A percentile compares a stretch with the other conserved stretches of the same genome.
These are phyloP conservation scores for Dunckerocampus dactyliophorus DNA, from an alignment of 2,113 vertebrate genomes.

Conservation along the genomic window DNA sequence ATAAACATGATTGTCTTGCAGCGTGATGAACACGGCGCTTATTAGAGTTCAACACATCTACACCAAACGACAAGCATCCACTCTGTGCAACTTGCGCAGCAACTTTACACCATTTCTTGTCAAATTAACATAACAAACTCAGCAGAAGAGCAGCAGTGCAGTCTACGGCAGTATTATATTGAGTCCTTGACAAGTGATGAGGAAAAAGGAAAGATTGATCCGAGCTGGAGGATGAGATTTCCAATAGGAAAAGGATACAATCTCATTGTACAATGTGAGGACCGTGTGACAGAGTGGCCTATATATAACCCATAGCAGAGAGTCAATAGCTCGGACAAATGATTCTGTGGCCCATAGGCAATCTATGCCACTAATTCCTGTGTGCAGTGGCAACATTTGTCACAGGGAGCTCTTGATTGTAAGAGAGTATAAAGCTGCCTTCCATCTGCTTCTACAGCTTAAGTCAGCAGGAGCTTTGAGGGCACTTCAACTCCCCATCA, in stretches of 20 bases:
- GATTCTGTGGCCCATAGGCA: conserved; percentile 34
- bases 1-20: neutral
- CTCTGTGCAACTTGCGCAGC: neutral
- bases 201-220: conserved; percentile 58
- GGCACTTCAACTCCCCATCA: neutral
- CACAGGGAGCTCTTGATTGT: conserved; percentile 30
- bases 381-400: conserved; percentile 28
- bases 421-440: conserved; percentile 7
- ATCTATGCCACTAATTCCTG: conserved; percentile 30
- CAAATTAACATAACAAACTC: conserved; percentile 17
- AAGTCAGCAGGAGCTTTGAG: conserved; percentile 10
- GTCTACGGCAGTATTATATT: conserved; percentile 13
- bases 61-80: neutral
- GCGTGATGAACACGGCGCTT: neutral
- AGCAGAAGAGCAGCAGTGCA: conserved; percentile 3
- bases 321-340: conserved; percentile 53
- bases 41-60: neutral
- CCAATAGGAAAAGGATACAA: conserved; percentile 41
- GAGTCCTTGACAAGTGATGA: conserved; percentile 36
- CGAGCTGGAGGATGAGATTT: conserved; percentile 43
- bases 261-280: conserved; percentile 44
- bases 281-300: conserved; percentile 49
- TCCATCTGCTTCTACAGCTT: conserved; percentile 12
- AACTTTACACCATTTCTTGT: neutral
- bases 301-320: conserved; percentile 47